Evolutionary conservation across 2,797 vertebrate species (phyloP).

Genomic region (Acanthopagrus latus): DNA sequence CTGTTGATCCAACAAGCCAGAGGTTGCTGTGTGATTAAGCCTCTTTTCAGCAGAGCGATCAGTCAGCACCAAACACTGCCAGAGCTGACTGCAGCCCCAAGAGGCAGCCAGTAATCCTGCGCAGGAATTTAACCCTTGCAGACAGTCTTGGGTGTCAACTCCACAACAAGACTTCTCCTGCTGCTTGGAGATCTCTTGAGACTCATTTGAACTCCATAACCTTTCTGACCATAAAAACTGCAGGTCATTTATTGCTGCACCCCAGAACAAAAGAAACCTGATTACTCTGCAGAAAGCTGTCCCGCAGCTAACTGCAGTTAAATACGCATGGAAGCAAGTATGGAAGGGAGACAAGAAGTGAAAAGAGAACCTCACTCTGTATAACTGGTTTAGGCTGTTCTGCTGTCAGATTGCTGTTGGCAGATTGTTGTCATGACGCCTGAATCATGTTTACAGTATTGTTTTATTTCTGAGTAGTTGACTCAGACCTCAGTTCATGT

Average conservation of each 20-base stretch:
- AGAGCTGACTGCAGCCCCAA: slow-evolving; percentile 75
- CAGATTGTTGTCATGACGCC: slow-evolving; percentile 69
- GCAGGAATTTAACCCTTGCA: slow-evolving; percentile 83
- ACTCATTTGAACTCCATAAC: slow-evolving; percentile 47
- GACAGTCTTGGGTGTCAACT: slow-evolving; percentile 51
- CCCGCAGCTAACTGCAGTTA: slow-evolving; percentile 36
- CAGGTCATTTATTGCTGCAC: slow-evolving; percentile 28
- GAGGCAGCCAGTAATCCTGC: slow-evolving; percentile 80
- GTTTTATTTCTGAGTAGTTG: slow-evolving; percentile 38
- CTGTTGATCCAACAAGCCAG: slow-evolving; percentile 84
- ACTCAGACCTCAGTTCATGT: slow-evolving; percentile 43
- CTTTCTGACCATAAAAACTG: slow-evolving; percentile 28
- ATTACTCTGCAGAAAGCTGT: slow-evolving; percentile 70
- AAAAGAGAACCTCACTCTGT: slow-evolving; percentile 43
- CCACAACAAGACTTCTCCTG: slow-evolving; percentile 6
- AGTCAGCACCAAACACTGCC: slow-evolving; percentile 79
- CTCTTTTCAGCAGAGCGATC: slow-evolving; percentile 83
- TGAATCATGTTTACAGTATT: slow-evolving; percentile 54
- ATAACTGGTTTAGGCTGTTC: slow-evolving; percentile 83
- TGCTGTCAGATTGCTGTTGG: slow-evolving; percentile 59
- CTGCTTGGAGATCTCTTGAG: slow-evolving; percentile 29
- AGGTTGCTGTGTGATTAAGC: slow-evolving; percentile 87
- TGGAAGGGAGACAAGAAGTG: neutral
- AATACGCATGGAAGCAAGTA: slow-evolving; percentile 27
- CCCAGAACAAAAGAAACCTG: slow-evolving; percentile 60